These are phyloP conservation scores for Chascanopsetta lugubris DNA, from an alignment of 2,113 vertebrate species.

Conservation along the genomic window DNA sequence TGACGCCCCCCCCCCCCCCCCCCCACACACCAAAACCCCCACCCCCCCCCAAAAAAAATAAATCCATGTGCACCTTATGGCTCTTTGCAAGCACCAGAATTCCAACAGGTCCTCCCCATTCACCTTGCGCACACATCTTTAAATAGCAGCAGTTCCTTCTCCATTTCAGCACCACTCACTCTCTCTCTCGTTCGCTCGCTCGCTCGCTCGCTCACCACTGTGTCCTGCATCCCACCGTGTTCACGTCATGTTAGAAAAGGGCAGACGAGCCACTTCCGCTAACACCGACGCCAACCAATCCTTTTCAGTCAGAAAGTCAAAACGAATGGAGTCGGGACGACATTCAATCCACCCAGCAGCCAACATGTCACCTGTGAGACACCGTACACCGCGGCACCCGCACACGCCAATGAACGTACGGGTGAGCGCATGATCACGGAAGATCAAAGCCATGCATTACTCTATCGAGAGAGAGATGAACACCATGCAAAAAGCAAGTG, in stretches of 20 bases:
- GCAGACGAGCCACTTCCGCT: background rate
- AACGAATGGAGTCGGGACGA: background rate
- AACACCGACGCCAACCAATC: background rate
- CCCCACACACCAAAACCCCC: no score
- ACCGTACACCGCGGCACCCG: background rate
- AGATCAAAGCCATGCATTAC: no score
- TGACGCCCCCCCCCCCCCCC: no score
- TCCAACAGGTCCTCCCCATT: background rate
- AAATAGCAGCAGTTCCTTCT: background rate
- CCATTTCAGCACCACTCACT: constrained; percentile 8
- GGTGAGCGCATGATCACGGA: background rate
- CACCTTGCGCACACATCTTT: constrained; percentile 5
- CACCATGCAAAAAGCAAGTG: background rate
- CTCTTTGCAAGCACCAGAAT: no score
- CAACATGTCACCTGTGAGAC: background rate
- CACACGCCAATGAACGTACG: no score
- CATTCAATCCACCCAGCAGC: background rate
- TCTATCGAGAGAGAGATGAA: background rate
- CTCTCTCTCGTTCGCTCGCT: constrained; percentile 5
- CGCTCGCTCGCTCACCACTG: background rate
- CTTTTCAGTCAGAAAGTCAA: background rate
- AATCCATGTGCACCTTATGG: no score
- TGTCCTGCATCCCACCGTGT: background rate
- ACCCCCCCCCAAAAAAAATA: no score
- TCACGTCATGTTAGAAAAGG: background rate